phyloP scores from a whole-genome alignment of 2,113 vertebrate genomes.

The Melanostigma gelatinosum region DNA sequence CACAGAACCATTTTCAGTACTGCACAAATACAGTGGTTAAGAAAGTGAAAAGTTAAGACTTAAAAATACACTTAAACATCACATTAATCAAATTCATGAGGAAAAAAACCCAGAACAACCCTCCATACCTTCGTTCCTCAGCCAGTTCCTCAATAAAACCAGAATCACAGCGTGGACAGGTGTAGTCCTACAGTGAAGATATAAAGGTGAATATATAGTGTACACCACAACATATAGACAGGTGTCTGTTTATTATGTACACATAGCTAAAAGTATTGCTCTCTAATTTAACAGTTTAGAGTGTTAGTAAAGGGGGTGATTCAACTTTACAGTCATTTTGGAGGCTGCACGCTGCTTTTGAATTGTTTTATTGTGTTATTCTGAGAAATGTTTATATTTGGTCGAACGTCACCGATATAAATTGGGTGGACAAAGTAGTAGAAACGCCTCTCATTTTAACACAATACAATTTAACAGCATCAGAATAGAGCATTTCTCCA shows the following conservation, averaged over 20 bases:
- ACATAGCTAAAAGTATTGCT: not conserved
- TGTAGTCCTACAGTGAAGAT: constrained; percentile 87
- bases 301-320: not conserved
- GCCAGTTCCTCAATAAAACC: constrained; percentile 97
- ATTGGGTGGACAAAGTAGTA: not conserved
- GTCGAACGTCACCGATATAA: not conserved
- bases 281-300: not conserved
- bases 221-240: not conserved
- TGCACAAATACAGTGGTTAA: constrained; percentile 64
- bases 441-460: not conserved
- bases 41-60: not conserved
- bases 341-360: not conserved
- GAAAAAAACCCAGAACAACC: not conserved
- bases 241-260: not conserved
- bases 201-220: not conserved
- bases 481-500: not conserved
- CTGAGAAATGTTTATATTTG: not conserved
- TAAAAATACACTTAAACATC: constrained; percentile 5
- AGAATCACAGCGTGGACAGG: constrained; percentile 93
- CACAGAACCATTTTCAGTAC: constrained; percentile 86
- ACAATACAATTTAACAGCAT: not conserved
- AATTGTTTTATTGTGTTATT: not conserved
- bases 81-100: not conserved
- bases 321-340: not conserved
- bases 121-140: constrained; percentile 87